Percentiles rank a stretch among this genome's conserved stretches.
Evolutionary conservation across 2,888 invertebrate genomes (phyloP).

Genomic region (Drosophila barbarae): DNA sequence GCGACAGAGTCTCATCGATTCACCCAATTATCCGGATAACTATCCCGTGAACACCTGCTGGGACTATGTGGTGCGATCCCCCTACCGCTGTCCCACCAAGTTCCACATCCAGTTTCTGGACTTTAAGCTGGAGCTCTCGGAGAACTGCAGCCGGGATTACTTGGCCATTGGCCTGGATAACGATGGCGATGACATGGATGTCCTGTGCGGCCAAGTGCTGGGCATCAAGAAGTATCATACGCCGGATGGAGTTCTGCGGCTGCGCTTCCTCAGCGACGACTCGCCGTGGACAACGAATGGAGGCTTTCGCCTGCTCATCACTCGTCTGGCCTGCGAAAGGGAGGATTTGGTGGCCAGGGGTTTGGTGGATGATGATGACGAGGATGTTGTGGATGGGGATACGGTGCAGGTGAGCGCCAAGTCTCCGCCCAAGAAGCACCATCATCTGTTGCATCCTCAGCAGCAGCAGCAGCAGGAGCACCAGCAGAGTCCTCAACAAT

Average conservation of each 20-base stretch:
- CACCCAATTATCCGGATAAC: slow-evolving; percentile 81
- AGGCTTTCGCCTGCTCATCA: slow-evolving; percentile 82
- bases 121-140: slow-evolving; percentile 81
- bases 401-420: slow-evolving; percentile 62
- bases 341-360: slow-evolving; percentile 66
- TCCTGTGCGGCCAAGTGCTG: slow-evolving; percentile 81
- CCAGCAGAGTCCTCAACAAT: slow-evolving; percentile 19
- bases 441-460: slow-evolving; percentile 35
- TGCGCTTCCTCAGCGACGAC: slow-evolving; percentile 80
- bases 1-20: slow-evolving; percentile 80
- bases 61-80: slow-evolving; percentile 81
- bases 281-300: slow-evolving; percentile 74
- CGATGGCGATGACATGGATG: slow-evolving; percentile 75
- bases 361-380: slow-evolving; percentile 24
- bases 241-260: slow-evolving; percentile 79
- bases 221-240: slow-evolving; percentile 81
- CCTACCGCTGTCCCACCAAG: slow-evolving; percentile 80
- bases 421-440: slow-evolving; percentile 51
- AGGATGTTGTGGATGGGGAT: slow-evolving; percentile 59
- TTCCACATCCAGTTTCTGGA: slow-evolving; percentile 82
- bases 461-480: slow-evolving; percentile 54
- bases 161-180: slow-evolving; percentile 80
- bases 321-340: slow-evolving; percentile 79
- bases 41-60: slow-evolving; percentile 80
- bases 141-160: slow-evolving; percentile 81